Conservation (phyloP, 2,797 vertebrate species). For the Agapornis canus region DNA sequence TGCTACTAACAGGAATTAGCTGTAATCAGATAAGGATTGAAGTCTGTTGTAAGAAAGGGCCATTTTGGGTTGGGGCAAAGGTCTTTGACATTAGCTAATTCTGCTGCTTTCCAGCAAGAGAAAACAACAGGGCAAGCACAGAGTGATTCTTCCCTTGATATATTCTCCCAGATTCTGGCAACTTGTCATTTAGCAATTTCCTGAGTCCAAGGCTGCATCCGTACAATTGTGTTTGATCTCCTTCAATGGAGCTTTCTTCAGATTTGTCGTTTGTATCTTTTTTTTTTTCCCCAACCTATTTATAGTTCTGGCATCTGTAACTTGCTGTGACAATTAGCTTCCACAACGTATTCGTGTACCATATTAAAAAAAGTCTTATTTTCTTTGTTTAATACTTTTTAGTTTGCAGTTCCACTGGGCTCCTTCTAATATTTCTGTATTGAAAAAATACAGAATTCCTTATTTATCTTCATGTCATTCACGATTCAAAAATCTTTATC, state of each 20-base stretch:
- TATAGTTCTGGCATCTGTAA: conserved; percentile 29
- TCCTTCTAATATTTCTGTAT: background rate
- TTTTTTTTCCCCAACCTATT: background rate
- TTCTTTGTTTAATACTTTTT: background rate
- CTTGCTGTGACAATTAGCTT: background rate
- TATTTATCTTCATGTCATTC: background rate
- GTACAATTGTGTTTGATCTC: conserved; percentile 31
- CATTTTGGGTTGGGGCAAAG: conserved; percentile 1
- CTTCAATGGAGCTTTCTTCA: conserved; percentile 53
- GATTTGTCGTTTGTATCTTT: background rate
- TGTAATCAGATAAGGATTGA: background rate
- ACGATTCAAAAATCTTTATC: background rate
- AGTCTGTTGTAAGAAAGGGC: background rate
- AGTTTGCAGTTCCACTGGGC: background rate
- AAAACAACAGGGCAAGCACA: conserved; percentile 18
- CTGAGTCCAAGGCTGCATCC: conserved; percentile 46
- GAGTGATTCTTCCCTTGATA: background rate
- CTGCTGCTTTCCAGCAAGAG: background rate
- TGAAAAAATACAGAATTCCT: background rate
- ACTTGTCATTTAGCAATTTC: conserved; percentile 55
- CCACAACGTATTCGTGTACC: background rate
- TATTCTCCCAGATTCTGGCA: conserved; percentile 30
- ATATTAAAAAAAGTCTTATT: background rate
- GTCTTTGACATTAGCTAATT: conserved; percentile 19
- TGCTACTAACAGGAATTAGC: background rate